Evolutionary conservation across 1,140 invertebrate species (phyloP), one percentile per base, ranked within the genome.

Genomic region (Panulirus ornatus): DNA sequence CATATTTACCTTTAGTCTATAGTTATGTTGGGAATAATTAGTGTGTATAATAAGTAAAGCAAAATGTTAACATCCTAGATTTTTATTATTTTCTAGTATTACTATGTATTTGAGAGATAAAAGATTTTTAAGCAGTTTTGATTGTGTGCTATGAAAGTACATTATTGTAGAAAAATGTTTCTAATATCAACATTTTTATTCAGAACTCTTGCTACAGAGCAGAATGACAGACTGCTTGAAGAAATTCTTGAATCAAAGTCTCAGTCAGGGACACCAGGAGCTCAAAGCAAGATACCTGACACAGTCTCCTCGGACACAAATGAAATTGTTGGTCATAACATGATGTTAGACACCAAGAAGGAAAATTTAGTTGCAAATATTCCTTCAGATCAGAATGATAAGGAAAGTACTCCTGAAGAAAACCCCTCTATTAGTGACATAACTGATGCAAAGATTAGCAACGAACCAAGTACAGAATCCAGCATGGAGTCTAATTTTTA

Each of bases 231-330:
- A 58, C 42, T 86, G 30, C 36, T 86, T 19, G 84, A 86, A 38
- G 71, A 76, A 76, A 86, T 86, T 51, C 84, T 86, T 22, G 71
- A 86, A 47, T 84, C 81, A 6, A 84, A 84, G 40, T 19, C 58
- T 3, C 81, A 84, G 36, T 63, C 81, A 70, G 58, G 81, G 19
- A 84, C 9, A 27, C 58, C 58, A 66, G 58, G 58, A 30, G 58
- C 58, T 66, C 58, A 66, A 30, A 30, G 58, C 30, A 27, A 30
- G 6, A 66, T 30, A 1, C n/a, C 81, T 27, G 42, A 22, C 40
- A 19, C 44, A 84, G 81, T 84, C 81, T 44, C 2, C 22, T 42
- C 27, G 36, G 16, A 16, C 36, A 38, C 47, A 63, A 38, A 19
- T 9, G 36, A 22, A 82, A 16, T 0, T 38, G 27, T 6, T 16